phyloP scores from a whole-genome alignment of 2,113 vertebrate genomes.

The Microcebus murinus region DNA sequence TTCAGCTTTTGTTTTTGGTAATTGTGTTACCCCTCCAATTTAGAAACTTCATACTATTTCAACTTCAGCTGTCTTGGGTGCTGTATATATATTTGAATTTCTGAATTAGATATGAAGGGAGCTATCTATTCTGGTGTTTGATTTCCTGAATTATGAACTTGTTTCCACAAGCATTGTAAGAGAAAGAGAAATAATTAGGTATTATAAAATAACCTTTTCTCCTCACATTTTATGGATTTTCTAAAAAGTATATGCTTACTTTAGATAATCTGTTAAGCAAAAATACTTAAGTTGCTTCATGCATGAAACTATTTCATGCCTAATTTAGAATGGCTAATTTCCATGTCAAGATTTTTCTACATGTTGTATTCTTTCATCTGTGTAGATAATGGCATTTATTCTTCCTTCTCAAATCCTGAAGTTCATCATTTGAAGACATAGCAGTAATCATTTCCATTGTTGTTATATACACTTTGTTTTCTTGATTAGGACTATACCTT shows the following conservation, averaged over 20 bases:
- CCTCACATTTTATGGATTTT: neutral
- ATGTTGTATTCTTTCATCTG: neutral
- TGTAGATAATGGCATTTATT: neutral
- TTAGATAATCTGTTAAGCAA: conserved; percentile 44
- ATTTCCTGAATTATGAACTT: neutral
- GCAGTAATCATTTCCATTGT: neutral
- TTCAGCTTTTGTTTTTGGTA: neutral
- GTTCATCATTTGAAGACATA: neutral
- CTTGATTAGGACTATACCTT: neutral
- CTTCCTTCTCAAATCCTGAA: conserved; percentile 48
- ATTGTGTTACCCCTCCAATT: neutral
- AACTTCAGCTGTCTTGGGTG: neutral
- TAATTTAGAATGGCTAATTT: conserved; percentile 62
- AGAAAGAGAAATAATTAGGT: neutral
- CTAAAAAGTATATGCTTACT: conserved; percentile 38
- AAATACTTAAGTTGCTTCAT: conserved; percentile 36
- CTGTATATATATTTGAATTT: neutral
- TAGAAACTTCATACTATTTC: neutral
- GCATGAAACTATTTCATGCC: conserved; percentile 70
- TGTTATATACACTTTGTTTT: neutral
- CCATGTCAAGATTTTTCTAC: neutral
- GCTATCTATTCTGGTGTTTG: neutral
- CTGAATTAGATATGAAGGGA: neutral
- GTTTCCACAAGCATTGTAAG: neutral
- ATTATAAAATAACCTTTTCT: neutral